phyloP scores from a whole-genome alignment of 2,113 vertebrate genomes.

The Indicator indicator region DNA sequence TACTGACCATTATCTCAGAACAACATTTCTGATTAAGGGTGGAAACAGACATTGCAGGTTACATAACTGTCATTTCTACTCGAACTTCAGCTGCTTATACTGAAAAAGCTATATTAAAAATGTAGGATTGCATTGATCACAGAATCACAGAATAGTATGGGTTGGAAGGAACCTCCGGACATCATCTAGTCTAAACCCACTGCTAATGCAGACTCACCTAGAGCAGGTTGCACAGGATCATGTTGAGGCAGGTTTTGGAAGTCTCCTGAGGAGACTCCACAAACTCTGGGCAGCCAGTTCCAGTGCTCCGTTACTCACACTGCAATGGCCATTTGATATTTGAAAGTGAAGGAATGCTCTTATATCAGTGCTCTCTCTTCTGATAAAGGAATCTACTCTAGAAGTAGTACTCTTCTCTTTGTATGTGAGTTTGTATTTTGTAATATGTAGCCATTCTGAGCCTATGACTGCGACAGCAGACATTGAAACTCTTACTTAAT shows the following conservation, averaged over 20 bases:
- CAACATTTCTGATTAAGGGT: not conserved
- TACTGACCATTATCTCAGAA: not conserved
- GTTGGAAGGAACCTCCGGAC: no score
- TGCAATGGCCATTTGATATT: not conserved
- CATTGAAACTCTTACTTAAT: not conserved
- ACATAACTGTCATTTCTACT: not conserved
- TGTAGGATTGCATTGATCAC: not conserved
- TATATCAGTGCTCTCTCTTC: not conserved
- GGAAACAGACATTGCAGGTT: not conserved
- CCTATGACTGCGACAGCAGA: not conserved
- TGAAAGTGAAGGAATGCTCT: not conserved
- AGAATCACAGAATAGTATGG: no score
- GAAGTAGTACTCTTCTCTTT: not conserved
- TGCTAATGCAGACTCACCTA: no score
- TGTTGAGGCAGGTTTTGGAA: no score
- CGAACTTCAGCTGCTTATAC: not conserved
- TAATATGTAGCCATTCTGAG: not conserved
- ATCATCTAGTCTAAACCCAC: no score
- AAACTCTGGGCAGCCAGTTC: no score
- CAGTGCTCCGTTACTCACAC: no score
- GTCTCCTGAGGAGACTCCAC: no score
- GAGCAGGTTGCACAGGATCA: no score
- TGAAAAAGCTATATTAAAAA: not conserved
- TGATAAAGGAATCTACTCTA: not conserved
- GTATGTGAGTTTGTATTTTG: not conserved